phyloP scores from a whole-genome alignment of 2,888 invertebrate species.

The Patella caerulea region DNA sequence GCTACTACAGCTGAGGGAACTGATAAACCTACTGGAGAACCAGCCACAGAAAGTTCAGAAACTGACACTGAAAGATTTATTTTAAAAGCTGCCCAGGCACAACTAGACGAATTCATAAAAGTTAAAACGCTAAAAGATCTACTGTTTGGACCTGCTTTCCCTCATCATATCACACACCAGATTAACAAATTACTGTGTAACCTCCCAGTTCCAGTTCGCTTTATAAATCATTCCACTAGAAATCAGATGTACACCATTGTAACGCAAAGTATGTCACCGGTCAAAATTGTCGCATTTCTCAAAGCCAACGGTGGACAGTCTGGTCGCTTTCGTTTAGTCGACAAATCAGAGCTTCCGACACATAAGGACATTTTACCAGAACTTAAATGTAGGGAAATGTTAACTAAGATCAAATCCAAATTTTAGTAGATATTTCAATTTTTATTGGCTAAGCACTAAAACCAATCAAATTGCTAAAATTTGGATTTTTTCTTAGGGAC shows the following conservation, averaged over 20 bases:
- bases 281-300: background rate
- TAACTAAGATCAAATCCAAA: too few species aligned
- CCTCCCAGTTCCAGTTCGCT: background rate
- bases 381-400: background rate
- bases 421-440: too few species aligned
- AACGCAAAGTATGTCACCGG: background rate
- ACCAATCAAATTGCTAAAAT: too few species aligned
- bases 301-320: background rate
- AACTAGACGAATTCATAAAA: constrained; percentile 37
- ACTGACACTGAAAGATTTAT: constrained; percentile 19
- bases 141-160: constrained; percentile 48
- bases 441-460: too few species aligned
- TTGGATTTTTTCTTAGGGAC: too few species aligned
- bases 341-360: background rate
- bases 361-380: background rate
- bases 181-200: background rate
- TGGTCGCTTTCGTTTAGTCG: background rate
- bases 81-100: constrained; percentile 25
- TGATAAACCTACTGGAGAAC: too few species aligned
- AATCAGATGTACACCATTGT: background rate
- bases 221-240: background rate
- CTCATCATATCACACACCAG: background rate
- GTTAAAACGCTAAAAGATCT: constrained; percentile 43
- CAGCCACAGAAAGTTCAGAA: constrained; percentile 10
- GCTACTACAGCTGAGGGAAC: background rate